Conservation (phyloP, 2,113 vertebrate species). For the Anhinga anhinga region DNA sequence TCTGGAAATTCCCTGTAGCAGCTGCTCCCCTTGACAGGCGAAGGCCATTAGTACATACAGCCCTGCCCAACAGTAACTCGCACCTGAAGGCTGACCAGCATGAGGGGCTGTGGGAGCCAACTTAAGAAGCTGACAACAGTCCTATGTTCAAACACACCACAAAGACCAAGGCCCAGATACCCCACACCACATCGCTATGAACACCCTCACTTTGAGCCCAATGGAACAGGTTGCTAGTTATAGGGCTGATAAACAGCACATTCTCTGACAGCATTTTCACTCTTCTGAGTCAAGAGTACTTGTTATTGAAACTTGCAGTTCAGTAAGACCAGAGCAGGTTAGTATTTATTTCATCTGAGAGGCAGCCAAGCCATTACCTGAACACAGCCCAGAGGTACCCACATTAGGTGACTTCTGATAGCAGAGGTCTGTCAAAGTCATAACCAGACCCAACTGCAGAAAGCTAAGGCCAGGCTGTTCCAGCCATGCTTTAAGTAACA, state of each 20-base stretch:
- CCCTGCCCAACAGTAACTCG: rapidly evolving
- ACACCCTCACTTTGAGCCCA: background rate
- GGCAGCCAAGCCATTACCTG: background rate
- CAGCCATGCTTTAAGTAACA: background rate
- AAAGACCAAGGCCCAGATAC: background rate
- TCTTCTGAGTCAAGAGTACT: background rate
- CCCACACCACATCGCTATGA: background rate
- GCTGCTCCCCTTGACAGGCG: rapidly evolving
- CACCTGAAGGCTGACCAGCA: rapidly evolving
- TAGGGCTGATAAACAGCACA: background rate
- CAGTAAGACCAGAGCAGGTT: background rate
- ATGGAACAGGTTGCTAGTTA: rapidly evolving
- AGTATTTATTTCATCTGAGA: background rate
- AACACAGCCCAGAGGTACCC: rapidly evolving
- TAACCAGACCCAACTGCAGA: background rate
- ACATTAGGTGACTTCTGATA: background rate
- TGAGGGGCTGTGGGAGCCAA: no score
- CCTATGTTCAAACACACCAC: background rate
- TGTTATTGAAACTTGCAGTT: background rate
- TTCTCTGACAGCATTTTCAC: background rate
- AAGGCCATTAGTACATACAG: rapidly evolving
- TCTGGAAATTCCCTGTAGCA: background rate
- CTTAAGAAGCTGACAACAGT: background rate
- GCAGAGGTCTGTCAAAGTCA: background rate
- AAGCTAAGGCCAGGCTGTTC: background rate